phyloP scores from a whole-genome alignment of 2,888 invertebrate species.

The Hyposoter dolosus region DNA sequence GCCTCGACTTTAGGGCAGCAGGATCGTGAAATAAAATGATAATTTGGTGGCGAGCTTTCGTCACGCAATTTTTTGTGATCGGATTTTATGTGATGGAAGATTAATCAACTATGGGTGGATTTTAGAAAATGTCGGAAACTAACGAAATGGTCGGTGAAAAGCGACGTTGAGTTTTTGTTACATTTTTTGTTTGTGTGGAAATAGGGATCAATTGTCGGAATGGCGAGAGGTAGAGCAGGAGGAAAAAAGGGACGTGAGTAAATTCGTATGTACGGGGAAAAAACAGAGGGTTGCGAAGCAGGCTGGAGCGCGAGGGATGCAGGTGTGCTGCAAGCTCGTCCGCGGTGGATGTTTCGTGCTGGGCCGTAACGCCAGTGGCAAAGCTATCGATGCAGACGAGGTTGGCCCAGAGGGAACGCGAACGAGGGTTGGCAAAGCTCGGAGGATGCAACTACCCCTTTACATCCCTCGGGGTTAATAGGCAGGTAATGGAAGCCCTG shows the following conservation, averaged over 20 bases:
- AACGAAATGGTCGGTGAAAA: too few species aligned
- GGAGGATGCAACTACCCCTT: conserved; percentile 67
- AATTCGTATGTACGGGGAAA: too few species aligned
- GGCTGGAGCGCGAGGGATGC: conserved; percentile 16
- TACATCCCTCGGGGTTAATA: conserved; percentile 76
- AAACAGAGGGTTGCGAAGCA: too few species aligned
- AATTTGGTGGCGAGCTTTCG: background rate
- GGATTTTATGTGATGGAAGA: too few species aligned
- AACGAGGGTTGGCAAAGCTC: conserved; percentile 66
- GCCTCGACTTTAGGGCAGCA: background rate
- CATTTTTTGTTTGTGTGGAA: too few species aligned
- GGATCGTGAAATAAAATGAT: background rate
- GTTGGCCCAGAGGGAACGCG: conserved; percentile 33
- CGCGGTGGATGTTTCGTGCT: conserved; percentile 3
- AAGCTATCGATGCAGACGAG: conserved; percentile 55
- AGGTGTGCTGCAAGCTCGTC: conserved; percentile 40
- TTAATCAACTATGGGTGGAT: too few species aligned
- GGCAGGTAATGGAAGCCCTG: conserved; percentile 78
- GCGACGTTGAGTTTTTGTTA: too few species aligned
- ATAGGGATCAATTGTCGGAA: too few species aligned
- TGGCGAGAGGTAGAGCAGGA: too few species aligned
- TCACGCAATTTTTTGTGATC: conserved; percentile 21
- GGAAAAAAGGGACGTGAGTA: too few species aligned
- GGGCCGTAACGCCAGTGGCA: background rate
- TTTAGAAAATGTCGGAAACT: too few species aligned